phyloP scores from a whole-genome alignment of 2,113 vertebrate species.

The Leucosticte australis region DNA sequence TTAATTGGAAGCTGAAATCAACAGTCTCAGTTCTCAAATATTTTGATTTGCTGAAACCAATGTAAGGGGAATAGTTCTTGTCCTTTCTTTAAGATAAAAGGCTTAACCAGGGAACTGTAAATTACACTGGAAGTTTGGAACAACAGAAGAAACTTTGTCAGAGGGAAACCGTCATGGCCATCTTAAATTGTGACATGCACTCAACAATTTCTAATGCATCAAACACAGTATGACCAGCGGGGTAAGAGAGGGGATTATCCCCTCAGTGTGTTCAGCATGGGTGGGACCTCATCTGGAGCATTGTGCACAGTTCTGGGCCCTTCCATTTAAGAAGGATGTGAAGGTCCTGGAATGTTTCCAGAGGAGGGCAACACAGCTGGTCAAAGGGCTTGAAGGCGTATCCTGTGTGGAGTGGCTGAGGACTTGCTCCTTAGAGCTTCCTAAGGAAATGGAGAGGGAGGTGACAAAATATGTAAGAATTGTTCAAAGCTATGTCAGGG shows the following conservation, averaged over 20 bases:
- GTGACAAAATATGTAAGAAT: background rate
- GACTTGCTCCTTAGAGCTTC: background rate
- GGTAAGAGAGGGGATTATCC: background rate
- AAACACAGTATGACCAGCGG: background rate
- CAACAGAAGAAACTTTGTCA: background rate
- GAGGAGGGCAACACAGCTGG: background rate
- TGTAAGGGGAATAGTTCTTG: background rate
- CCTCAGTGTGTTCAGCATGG: background rate
- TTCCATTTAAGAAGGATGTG: background rate
- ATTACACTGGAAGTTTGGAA: background rate
- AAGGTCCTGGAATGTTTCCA: background rate
- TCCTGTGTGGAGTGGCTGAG: background rate
- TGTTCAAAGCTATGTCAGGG: background rate
- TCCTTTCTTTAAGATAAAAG: background rate
- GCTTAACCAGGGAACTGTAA: background rate
- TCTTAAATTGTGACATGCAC: background rate
- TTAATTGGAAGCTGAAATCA: slow-evolving; percentile 31
- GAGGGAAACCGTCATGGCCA: background rate
- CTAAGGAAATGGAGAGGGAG: background rate
- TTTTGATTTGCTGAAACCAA: background rate
- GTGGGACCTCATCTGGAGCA: background rate
- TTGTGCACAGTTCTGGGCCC: background rate
- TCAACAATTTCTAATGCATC: background rate
- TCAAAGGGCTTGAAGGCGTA: background rate
- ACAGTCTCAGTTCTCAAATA: background rate